Evolutionary conservation across 2,888 invertebrate genomes (phyloP), one percentile per base, ranked within the genome.

Genomic region (Dynastes maya): DNA sequence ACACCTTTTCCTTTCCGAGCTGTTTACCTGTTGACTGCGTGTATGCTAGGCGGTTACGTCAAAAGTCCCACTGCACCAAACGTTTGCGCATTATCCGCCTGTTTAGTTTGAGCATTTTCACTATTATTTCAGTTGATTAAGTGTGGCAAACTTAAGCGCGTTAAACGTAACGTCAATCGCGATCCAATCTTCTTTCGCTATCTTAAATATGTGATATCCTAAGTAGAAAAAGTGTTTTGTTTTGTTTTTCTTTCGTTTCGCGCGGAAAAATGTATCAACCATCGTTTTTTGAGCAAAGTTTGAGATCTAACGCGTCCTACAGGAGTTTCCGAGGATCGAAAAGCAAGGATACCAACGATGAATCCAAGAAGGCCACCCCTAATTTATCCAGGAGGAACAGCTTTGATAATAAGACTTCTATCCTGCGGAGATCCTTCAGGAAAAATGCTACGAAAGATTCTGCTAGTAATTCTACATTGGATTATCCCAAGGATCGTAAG

Each of bases 271-370:
- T 78, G 78, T 64, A 78, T 49, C 72, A 64, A n/a, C 78, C 72
- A 9, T 63, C 72, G 63, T 72, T 74, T 55, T 78, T 78, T 32
- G 78, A 72, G 55, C 71, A 72, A 27, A 72, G 72, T 11, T 65
- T 78, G 16, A 49, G 78, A 11, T 29, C 53, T 6, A 78, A 37
- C 11, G 53, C 22, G 1, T 37, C 64, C 11, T 72, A 78, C n/a
- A 29, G 64, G 27, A 78, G 78, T 63, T 77, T 77, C 53, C 49
- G 71, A 0, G 61, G 63, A 49, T 64, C 63, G 71, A 72, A 51
- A 9, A 70, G 22, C 22, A 58, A 71, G 40, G 72, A 74, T 22
- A 49, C 37, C 13, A 16, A 2, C 4, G 9, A 11, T 0, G 72
- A 72, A 16, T 13, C 58, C 9, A 68, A 70, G 45, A 63, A 58